phyloP scores from a whole-genome alignment of 2,888 invertebrate species.

The Mycalesis mineus region DNA sequence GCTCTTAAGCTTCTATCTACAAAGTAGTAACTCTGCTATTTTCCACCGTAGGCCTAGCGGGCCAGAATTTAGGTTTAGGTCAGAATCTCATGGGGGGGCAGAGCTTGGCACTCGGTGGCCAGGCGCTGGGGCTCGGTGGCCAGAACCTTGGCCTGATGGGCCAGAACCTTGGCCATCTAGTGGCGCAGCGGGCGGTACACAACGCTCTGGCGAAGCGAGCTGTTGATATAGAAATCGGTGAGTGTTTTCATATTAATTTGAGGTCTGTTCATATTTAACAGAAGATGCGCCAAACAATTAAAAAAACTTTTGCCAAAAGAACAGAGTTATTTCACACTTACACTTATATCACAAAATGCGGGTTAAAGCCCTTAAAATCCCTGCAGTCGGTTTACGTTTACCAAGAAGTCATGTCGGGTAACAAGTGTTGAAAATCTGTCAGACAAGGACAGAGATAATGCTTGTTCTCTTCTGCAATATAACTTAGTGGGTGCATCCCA shows the following conservation, averaged over 20 bases:
- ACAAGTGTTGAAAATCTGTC: too few relatives aligned
- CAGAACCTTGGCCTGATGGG: slow-evolving; percentile 59
- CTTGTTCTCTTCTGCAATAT: too few relatives aligned
- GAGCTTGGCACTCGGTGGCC: slow-evolving; percentile 41
- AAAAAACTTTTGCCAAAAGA: too few relatives aligned
- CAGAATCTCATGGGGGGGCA: slow-evolving; percentile 47
- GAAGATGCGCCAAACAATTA: too few relatives aligned
- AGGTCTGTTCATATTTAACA: too few relatives aligned
- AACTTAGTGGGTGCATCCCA: too few relatives aligned
- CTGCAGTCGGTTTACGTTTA: too few relatives aligned
- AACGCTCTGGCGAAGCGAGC: slow-evolving; percentile 62
- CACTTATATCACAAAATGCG: too few relatives aligned
- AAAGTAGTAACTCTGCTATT: slow-evolving; percentile 6
- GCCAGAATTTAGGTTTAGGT: slow-evolving; percentile 51
- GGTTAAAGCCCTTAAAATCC: too few relatives aligned
- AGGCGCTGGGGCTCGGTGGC: slow-evolving; percentile 50
- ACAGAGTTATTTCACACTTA: too few relatives aligned
- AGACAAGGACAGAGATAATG: too few relatives aligned
- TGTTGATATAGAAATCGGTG: slow-evolving; percentile 59
- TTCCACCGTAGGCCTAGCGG: slow-evolving; percentile 50
- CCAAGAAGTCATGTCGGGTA: too few relatives aligned
- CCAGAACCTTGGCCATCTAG: slow-evolving; percentile 56
- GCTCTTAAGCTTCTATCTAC: background rate
- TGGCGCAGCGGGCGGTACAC: slow-evolving; percentile 65
- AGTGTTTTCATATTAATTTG: slow-evolving; percentile 4